Evolutionary conservation across 2,888 invertebrate species (phyloP).

Genomic region (Tinea trinotella): DNA sequence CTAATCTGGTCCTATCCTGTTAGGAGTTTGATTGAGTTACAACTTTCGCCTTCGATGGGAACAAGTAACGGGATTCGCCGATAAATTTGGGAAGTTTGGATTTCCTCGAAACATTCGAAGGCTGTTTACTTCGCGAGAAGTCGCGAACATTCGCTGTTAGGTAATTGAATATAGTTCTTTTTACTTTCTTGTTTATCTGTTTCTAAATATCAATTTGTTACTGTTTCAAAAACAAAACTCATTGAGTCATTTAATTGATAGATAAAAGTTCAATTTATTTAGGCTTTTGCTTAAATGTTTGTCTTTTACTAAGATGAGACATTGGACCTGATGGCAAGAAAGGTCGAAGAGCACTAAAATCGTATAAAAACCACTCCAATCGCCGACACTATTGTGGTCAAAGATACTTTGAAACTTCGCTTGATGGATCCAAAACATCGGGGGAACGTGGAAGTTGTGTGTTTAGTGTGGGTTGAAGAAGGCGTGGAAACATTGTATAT

Average conservation of each 20-base stretch:
- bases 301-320: too few relatives aligned
- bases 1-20: constrained; percentile 45
- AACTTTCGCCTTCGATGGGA: constrained; percentile 31
- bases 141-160: constrained; percentile 8
- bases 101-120: constrained; percentile 10
- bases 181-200: constrained; percentile 13
- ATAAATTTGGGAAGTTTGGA: constrained; percentile 26
- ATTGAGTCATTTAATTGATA: not conserved
- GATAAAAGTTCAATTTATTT: too few relatives aligned
- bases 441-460: too few relatives aligned
- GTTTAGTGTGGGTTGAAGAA: not conserved
- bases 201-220: constrained; percentile 6
- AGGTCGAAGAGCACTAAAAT: too few relatives aligned
- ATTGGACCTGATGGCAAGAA: too few relatives aligned
- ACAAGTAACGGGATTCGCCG: constrained; percentile 22
- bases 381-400: too few relatives aligned
- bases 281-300: too few relatives aligned
- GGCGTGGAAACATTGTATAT: not conserved
- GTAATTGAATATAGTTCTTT: constrained; percentile 17
- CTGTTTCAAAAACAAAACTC: not conserved
- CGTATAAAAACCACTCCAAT: too few relatives aligned
- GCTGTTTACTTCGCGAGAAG: not conserved
- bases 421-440: too few relatives aligned
- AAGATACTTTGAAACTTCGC: too few relatives aligned
- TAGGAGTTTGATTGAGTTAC: constrained; percentile 47